Evolutionary conservation across 2,888 invertebrate genomes (phyloP), one percentile per base, ranked within the genome.

Genomic region (Synanthedon andrenaeformis): DNA sequence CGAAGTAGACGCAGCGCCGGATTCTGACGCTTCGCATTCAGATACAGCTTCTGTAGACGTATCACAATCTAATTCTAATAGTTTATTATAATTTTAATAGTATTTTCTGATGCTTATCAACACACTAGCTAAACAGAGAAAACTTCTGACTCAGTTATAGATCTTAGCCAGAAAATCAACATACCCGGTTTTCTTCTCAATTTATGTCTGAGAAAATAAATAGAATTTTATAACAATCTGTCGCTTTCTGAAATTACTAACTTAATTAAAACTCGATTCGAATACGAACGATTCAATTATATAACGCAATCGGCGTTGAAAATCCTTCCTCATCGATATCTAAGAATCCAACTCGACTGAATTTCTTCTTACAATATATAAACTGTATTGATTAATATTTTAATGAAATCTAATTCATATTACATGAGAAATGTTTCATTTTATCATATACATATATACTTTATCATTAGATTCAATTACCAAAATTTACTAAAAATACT

Each of bases 11-110:
- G 67, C 78, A 12, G 69, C 69, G 1, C 70, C 76, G 28, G 70
- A 65, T 51, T 79, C 83, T 41, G 84, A 84, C 10, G 70, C 76
- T 41, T 73, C 80, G 62, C 77, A 78, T 41, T 84, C 83, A 17
- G 84, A 81, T n/a, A 64, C 76, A 28, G 75, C 72, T 66, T 78
- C 83, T 84, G 76, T 61, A 59, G 62, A 45, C 6, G 5, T n/a
- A 45, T 13, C 14, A 14, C 4, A 13, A 45, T n/a, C 45, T 12
- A 45, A 13, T 45, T 45, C 42, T 13, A 42, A 13, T 42, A 42
- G 5, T 42, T n/a, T 13, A 42, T 13, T n/a, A n/a, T 42, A 42
- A 3, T 42, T 42, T 42, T 12, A 42, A 42, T 8, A 28, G 28
- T 28, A 28, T 28, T 28, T 6, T 28, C 35, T 35, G 2, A 3